Conservation (phyloP, 2,113 vertebrate species). For the Geothlypis trichas region DNA sequence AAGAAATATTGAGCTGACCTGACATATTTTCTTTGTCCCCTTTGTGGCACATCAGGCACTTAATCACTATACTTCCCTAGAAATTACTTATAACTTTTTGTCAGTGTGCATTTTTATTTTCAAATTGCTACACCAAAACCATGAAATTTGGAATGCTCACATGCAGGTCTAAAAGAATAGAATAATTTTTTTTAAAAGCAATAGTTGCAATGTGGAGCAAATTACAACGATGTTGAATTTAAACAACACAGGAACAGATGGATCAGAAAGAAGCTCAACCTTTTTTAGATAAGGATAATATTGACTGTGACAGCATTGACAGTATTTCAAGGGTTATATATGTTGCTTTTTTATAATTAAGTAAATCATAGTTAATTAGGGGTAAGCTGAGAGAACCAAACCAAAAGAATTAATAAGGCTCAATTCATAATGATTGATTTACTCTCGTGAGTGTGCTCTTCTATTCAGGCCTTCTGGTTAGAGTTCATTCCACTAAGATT, state of each 20-base stretch:
- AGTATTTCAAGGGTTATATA: not conserved
- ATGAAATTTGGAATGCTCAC: not conserved
- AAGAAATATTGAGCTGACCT: slow-evolving; percentile 3
- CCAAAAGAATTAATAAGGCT: not conserved
- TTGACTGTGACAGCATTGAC: not conserved
- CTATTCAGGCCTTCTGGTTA: not conserved
- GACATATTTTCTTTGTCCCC: not conserved
- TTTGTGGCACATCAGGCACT: not conserved
- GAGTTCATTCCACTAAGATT: not conserved
- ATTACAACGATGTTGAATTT: not conserved
- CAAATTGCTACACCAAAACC: not conserved
- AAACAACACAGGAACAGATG: not conserved
- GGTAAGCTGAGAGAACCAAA: not conserved
- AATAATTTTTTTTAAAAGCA: not conserved
- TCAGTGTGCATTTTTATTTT: not conserved
- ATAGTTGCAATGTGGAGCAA: not conserved
- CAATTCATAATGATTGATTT: not conserved
- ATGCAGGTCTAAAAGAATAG: not conserved
- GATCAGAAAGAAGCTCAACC: not conserved
- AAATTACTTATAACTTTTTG: not conserved
- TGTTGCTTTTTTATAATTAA: not conserved
- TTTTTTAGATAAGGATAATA: not conserved
- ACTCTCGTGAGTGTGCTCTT: not conserved
- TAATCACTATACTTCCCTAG: not conserved
- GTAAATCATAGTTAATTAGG: not conserved